Evolutionary conservation across 2,113 vertebrate genomes (phyloP), one percentile per base, ranked within the genome.

Genomic region (Argyrosomus japonicus): DNA sequence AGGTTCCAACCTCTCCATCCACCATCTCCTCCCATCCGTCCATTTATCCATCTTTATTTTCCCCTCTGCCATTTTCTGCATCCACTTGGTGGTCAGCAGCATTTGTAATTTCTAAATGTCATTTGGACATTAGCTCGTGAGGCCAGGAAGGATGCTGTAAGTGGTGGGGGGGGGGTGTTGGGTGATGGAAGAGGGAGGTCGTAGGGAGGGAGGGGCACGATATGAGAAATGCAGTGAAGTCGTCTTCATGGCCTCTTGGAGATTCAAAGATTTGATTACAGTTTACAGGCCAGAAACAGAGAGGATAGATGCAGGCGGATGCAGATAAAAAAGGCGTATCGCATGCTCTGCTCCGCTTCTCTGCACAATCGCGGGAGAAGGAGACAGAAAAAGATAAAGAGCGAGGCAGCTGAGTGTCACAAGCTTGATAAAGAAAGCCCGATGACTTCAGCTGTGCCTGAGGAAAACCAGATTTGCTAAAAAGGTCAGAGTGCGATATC

Each of bases 251-350:
- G 53, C 74, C 85, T 82, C 76, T 79, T 40, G 68, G 69, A 79
- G 85, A 77, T 69, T 21, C 56, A 7, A 3, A 82, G 80, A 94
- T 93, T 79, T 29, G 76, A 94, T 93, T 93, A 93, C 45, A 82
- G 75, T 62, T 47, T 69, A 63, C 70, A 47, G 73, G 67, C 79
- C 75, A 89, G 79, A 88, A 87, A 77, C 62, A 77, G 64, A 74
- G 76, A 75, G 65, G 81, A 85, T 15, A 32, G 79, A 83, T 72
- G 63, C 48, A 79, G 83, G 75, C 15, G 27, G 68, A 82, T 63
- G 79, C 50, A 87, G 81, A 83, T 75, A 69, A 72, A 77, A 74
- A 43, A 40, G 36, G 45, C 17, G 0, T 2, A 36, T 60, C 40
- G 32, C 48, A 27, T 43, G 23, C 67, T 69, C 43, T 40, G 1